These are phyloP conservation scores for Bacillus rossius DNA, from an alignment of 1,140 invertebrate genomes.

Conservation along the genomic window DNA sequence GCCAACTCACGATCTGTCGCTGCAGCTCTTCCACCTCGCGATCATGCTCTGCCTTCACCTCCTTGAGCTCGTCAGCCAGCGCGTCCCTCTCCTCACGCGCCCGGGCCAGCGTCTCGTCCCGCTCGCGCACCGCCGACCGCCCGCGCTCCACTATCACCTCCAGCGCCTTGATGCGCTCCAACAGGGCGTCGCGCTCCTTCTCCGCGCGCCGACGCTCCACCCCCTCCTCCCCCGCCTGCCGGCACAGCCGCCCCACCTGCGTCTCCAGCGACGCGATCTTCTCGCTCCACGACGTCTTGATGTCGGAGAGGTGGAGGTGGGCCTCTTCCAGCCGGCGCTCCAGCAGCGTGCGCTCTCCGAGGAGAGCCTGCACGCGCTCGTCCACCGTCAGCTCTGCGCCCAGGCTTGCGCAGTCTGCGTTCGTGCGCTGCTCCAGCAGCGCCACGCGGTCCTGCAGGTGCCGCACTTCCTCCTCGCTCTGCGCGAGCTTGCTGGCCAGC, in stretches of 20 bases:
- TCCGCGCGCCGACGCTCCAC: constrained; percentile 68
- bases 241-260: constrained; percentile 64
- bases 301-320: constrained; percentile 76
- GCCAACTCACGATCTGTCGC: constrained; percentile 54
- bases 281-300: constrained; percentile 84
- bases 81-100: constrained; percentile 58
- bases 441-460: constrained; percentile 60
- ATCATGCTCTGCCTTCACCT: constrained; percentile 52
- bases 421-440: constrained; percentile 50
- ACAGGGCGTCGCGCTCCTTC: constrained; percentile 58
- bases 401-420: constrained; percentile 33
- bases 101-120: constrained; percentile 59
- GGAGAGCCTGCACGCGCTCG: constrained; percentile 44
- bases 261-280: constrained; percentile 81
- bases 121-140: constrained; percentile 59
- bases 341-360: constrained; percentile 57
- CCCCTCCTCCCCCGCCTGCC: constrained; percentile 75
- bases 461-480: constrained; percentile 54
- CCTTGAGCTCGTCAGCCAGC: constrained; percentile 54
- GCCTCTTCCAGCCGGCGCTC: constrained; percentile 76
- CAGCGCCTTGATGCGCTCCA: constrained; percentile 56
- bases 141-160: constrained; percentile 64
- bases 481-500: constrained; percentile 51
- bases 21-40: constrained; percentile 56
- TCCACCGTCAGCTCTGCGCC: constrained; percentile 46